A percentile compares a stretch with the other conserved stretches of the same genome.
Evolutionary conservation across 2,113 vertebrate genomes (phyloP).

Genomic region (Carassius gibelio): DNA sequence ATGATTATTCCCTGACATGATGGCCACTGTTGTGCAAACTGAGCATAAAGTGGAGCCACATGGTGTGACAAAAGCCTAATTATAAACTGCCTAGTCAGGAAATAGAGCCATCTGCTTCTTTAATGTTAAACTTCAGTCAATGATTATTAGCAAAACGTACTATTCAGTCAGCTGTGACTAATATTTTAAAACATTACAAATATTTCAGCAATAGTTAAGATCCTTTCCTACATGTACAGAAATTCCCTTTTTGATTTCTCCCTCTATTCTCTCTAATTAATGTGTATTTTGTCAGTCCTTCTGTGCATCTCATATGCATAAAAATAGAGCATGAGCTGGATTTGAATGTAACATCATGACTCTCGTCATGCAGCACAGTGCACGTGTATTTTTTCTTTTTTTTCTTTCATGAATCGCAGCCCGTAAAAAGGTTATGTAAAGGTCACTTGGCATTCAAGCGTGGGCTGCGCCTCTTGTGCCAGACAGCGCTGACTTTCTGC

Average conservation of each 20-base stretch:
- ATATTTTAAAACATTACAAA: not conserved
- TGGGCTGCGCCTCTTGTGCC: not conserved
- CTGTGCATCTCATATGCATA: not conserved
- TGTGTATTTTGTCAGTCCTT: not conserved
- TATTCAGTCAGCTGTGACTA: not conserved
- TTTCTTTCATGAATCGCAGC: not conserved
- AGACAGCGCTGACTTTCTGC: not conserved
- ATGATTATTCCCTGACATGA: not conserved
- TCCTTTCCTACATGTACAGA: not conserved
- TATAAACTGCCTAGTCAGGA: too few species aligned
- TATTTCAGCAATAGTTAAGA: not conserved
- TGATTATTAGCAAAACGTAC: not conserved
- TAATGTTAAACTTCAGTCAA: conserved; percentile 16
- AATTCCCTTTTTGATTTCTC: not conserved
- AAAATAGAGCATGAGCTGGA: conserved; percentile 2
- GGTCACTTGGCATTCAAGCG: conserved; percentile 17
- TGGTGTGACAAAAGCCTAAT: not conserved
- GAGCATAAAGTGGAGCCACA: not conserved
- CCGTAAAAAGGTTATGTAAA: conserved; percentile 36
- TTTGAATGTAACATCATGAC: conserved; percentile 14
- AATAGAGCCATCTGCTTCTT: not conserved
- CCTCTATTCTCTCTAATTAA: not conserved
- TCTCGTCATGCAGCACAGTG: not conserved
- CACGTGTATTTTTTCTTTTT: not conserved
- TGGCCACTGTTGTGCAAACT: not conserved